Conservation (phyloP, 2,113 vertebrate genomes). For the Gavialis gangeticus region DNA sequence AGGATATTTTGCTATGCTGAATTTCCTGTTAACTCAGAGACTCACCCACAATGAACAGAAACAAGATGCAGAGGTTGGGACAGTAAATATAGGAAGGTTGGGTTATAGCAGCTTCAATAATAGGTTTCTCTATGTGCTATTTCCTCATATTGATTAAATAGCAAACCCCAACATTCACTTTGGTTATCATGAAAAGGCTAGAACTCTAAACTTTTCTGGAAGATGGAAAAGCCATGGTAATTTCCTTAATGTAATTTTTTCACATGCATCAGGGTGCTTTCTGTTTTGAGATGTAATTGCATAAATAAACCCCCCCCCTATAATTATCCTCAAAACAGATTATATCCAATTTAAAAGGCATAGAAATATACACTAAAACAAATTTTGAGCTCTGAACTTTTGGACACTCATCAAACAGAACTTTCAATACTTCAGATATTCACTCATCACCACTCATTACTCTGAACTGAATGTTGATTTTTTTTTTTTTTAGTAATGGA, state of each 20-base stretch:
- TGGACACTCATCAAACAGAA: not conserved
- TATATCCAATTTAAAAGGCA: not conserved
- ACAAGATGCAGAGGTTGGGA: not conserved
- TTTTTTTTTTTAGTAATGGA: not conserved
- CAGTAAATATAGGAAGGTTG: not conserved
- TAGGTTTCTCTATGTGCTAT: not conserved
- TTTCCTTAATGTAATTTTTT: not conserved
- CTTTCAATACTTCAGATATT: not conserved
- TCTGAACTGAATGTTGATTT: not conserved
- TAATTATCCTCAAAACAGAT: not conserved
- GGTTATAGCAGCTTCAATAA: not conserved
- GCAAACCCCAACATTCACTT: not conserved
- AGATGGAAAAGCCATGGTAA: not conserved
- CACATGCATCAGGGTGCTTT: not conserved
- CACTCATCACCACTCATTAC: not conserved
- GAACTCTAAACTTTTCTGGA: not conserved
- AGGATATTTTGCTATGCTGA: not conserved
- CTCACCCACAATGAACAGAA: not conserved
- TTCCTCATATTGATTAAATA: not conserved
- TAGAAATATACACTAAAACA: not conserved
- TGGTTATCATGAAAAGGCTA: not conserved
- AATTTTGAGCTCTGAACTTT: not conserved
- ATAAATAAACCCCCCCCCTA: not conserved
- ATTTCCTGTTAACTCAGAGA: not conserved
- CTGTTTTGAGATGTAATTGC: not conserved